Evolutionary conservation across 2,888 invertebrate species (phyloP), one percentile per base, ranked within the genome.

Genomic region (Melanargia galathea): DNA sequence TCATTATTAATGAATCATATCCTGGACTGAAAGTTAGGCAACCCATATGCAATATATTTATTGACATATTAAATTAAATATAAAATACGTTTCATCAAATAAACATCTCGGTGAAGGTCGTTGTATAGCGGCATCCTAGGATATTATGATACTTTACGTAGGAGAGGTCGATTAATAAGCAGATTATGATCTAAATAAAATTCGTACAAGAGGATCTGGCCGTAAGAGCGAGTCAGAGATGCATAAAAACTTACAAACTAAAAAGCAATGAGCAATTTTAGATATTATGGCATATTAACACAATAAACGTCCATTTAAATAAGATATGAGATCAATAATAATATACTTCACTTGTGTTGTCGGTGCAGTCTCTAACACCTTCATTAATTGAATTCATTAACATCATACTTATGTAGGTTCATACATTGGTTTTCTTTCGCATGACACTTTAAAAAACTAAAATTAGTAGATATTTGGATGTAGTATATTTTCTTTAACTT

Each of bases 301-400:
- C 77, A 82, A 82, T 80, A 79, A 72, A 78, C 77, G 80, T 81
- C 80, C 82, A 78, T 85, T 86, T 86, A 83, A 86, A 87, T 85
- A 82, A 83, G 77, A 83, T 80, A 87, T 89, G 90, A 89, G 89
- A 89, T 89, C 89, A 89, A 84, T n/a, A n/a, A n/a, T n/a, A n/a
- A n/a, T 84, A 84, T 83, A 83, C 77, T 68, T 68, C 61, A 66
- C 66, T 65, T 69, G 68, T 64, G 67, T 63, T 62, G 65, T 40
- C 2, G 18, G 20, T 54, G 35, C 22, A 35, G 33, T 52, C 51
- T 52, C 51, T 22, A 20, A 54, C 33, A 35, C 20, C 18, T 46
- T 38, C 35, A 54, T 54, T 54, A 13, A 6, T 22, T 22, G 35
- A 38, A 35, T 18, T 11, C 16, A 11, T 46, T 46, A 45, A 10